These are phyloP conservation scores for Megalopta genalis DNA, from an alignment of 1,140 invertebrate genomes.

Conservation along the genomic window DNA sequence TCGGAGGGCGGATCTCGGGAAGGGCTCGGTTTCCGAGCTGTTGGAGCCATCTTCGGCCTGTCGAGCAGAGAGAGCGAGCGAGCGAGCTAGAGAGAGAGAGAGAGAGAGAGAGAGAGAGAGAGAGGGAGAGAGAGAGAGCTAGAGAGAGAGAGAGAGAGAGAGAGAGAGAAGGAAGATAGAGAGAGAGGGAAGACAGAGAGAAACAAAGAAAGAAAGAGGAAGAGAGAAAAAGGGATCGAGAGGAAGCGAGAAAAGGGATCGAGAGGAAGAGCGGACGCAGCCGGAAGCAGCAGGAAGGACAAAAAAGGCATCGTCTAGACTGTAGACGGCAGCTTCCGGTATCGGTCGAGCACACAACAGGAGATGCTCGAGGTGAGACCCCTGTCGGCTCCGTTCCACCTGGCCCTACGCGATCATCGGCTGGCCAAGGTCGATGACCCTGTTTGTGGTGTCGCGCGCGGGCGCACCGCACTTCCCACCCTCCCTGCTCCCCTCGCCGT, in stretches of 20 bases:
- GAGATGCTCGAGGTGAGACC: constrained; percentile 18
- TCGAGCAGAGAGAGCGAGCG: too few species aligned
- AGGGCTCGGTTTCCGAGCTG: neutral
- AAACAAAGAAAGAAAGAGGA: too few species aligned
- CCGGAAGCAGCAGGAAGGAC: constrained; percentile 15
- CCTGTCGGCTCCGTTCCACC: constrained; percentile 58
- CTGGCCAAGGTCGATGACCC: constrained; percentile 40
- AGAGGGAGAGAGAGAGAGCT: neutral
- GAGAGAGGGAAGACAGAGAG: too few species aligned
- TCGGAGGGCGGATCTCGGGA: neutral
- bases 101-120: too few species aligned
- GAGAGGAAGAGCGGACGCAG: neutral
- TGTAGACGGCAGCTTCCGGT: constrained; percentile 76
- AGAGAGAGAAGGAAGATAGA: neutral
- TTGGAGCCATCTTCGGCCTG: neutral
- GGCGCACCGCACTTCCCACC: too few species aligned
- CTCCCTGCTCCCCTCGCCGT: neutral
- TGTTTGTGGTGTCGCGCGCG: too few species aligned
- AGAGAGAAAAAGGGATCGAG: neutral
- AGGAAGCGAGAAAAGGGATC: neutral
- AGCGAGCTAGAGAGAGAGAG: too few species aligned
- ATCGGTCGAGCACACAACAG: constrained; percentile 39
- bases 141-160: too few species aligned
- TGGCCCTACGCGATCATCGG: constrained; percentile 57
- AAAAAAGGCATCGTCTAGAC: constrained; percentile 73